Evolutionary conservation across 2,113 vertebrate species (phyloP).

Genomic region (Petrocephalus zakoni): DNA sequence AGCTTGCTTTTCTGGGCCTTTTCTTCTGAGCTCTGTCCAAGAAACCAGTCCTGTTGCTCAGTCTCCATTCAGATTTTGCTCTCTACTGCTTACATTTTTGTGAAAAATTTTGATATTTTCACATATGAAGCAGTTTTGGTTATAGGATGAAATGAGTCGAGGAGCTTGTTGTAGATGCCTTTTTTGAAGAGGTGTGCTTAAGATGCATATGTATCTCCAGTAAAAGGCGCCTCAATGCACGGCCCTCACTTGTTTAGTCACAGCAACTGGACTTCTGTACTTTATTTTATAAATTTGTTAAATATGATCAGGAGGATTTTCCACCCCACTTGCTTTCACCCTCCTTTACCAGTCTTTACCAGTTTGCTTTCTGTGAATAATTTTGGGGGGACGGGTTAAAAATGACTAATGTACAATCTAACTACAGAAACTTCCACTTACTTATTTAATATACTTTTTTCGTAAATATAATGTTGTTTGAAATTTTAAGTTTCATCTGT

Average conservation of each 20-base stretch:
- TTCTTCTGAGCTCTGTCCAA: too few relatives aligned
- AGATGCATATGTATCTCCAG: neutral
- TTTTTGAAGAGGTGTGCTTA: neutral
- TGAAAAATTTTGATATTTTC: neutral
- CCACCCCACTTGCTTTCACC: constrained; percentile 26
- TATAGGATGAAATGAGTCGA: neutral
- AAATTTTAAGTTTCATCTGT: neutral
- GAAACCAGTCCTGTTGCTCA: neutral
- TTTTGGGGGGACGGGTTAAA: neutral
- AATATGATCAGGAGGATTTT: constrained; percentile 49
- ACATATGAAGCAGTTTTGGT: neutral
- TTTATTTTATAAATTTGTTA: constrained; percentile 52
- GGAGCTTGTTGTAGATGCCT: neutral
- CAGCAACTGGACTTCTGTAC: constrained; percentile 38
- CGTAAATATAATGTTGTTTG: neutral
- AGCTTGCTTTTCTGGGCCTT: neutral
- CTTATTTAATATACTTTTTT: neutral
- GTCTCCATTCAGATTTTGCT: neutral
- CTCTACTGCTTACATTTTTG: neutral
- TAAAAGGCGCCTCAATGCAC: neutral
- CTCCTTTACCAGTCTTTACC: neutral
- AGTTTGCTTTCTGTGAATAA: neutral
- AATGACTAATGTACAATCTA: neutral
- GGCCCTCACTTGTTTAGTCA: neutral
- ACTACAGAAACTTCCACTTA: neutral